These are phyloP conservation scores for Zaprionus ornatus DNA, from an alignment of 1,140 invertebrate genomes.

Conservation along the genomic window DNA sequence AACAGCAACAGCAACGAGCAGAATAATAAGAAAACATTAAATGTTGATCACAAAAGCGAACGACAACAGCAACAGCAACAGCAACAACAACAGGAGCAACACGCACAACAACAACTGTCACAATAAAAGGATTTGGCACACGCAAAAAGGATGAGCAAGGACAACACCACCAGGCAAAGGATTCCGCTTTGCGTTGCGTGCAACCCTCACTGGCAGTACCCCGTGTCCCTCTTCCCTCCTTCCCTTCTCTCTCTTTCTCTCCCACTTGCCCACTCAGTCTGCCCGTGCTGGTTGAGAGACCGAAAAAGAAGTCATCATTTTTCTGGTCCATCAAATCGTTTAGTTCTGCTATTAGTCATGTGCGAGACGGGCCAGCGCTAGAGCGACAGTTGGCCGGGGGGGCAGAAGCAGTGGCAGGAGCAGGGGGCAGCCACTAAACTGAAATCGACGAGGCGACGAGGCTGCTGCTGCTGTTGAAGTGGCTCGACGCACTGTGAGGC, in stretches of 20 bases:
- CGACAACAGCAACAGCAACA: constrained; percentile 12
- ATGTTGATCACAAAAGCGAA: constrained; percentile 77
- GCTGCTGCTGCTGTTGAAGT: constrained; percentile 46
- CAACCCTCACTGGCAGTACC: constrained; percentile 47
- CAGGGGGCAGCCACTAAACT: constrained; percentile 33
- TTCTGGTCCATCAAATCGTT: constrained; percentile 83
- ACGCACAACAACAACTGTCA: constrained; percentile 75
- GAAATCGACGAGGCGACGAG: constrained; percentile 55
- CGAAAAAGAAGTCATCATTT: constrained; percentile 82
- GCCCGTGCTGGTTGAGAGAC: constrained; percentile 5
- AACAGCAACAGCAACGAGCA: constrained; percentile 24
- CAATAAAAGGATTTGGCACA: constrained; percentile 80
- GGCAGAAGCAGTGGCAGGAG: background rate
- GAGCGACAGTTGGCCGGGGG: constrained; percentile 19
- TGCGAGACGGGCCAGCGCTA: constrained; percentile 34
- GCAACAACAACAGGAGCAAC: constrained; percentile 61
- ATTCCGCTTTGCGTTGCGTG: constrained; percentile 45
- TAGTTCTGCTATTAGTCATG: constrained; percentile 83
- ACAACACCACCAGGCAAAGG: constrained; percentile 23
- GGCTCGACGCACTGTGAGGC: constrained; percentile 28
- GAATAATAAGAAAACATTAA: constrained; percentile 78
- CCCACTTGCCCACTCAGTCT: background rate
- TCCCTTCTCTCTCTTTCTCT: background rate
- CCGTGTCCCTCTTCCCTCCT: constrained; percentile 11
- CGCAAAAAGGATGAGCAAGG: constrained; percentile 19